Base-by-base conservation (phyloP, 2,888 invertebrate species). In the Lordiphosa fenestrarum region DNA sequence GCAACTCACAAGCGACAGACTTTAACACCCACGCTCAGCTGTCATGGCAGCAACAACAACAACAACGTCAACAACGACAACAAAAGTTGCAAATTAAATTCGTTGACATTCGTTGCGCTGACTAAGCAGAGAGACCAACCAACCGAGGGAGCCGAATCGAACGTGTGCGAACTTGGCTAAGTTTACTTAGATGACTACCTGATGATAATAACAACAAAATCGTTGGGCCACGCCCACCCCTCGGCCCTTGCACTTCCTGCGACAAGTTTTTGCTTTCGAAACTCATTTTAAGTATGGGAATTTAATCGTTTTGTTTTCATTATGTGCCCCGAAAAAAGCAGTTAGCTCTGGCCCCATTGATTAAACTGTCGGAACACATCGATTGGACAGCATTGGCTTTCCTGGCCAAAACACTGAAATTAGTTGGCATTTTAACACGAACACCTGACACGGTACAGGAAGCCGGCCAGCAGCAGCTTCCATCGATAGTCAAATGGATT, bases 341-440 rank as follows among this genome's bases (percentile, higher is more conserved):
- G 67, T 65, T 74, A 71, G 60, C 71, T 67, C 71, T 67, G 73
- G 50, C 70, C 51, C 54, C 78, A 64, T 74, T 83, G 80, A 74
- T 76, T 75, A 80, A 75, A 83, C 69, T 65, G 25, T 53, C 53
- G 53, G 53, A 65, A 46, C 53, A 50, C 47, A 30, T 23, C 40
- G 49, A 55, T 40, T 54, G 66, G 60, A 62, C 56, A 74, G 53
- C 53, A 69, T 64, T 44, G 44, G 44, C 42, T 57, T 68, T 60
- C 71, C 64, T 64, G 68, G 75, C 65, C 75, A 69, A 80, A 81
- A 73, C 56, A 81, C 85, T 73, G 67, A 80, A 85, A 82, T 82
- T 82, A 82, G 77, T 84, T 82, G 73, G 78, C 84, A 84, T 84
- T 78, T 85, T 82, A 82, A 83, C 82, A 84, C 85, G 84, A 84